phyloP scores from a whole-genome alignment of 2,888 invertebrate genomes.

The Nephrotoma flavescens region DNA sequence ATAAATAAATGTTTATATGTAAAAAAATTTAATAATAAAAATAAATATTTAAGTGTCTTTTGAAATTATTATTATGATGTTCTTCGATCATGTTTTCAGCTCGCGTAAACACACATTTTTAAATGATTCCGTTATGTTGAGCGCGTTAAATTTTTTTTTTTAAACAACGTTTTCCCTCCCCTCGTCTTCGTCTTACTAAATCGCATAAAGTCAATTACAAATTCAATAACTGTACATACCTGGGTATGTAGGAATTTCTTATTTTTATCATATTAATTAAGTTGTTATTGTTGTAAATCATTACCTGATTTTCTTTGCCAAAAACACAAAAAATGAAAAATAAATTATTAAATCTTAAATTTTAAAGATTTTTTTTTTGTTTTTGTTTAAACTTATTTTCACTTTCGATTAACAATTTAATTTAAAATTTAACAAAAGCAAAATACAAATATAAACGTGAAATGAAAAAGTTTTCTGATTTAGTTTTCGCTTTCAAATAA shows the following conservation, averaged over 20 bases:
- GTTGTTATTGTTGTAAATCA: background rate
- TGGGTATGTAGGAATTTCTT: background rate
- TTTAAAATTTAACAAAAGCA: background rate
- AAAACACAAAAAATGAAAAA: background rate
- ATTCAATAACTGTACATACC: background rate
- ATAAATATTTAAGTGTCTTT: background rate
- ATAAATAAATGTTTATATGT: background rate
- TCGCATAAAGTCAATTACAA: background rate
- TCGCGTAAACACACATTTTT: background rate
- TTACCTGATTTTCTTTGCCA: background rate
- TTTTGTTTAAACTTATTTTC: background rate
- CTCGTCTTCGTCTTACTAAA: background rate
- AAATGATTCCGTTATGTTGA: background rate
- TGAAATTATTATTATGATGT: background rate
- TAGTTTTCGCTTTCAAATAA: background rate
- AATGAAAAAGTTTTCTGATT: background rate
- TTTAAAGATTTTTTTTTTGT: background rate
- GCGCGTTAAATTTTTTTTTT: background rate
- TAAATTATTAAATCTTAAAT: background rate
- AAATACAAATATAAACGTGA: background rate
- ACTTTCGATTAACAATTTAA: background rate
- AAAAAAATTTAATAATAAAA: background rate
- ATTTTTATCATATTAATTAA: background rate
- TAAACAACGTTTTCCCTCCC: no score
- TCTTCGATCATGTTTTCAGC: background rate